These are phyloP conservation scores for Indicator indicator DNA, from an alignment of 2,113 vertebrate species.

Conservation along the genomic window DNA sequence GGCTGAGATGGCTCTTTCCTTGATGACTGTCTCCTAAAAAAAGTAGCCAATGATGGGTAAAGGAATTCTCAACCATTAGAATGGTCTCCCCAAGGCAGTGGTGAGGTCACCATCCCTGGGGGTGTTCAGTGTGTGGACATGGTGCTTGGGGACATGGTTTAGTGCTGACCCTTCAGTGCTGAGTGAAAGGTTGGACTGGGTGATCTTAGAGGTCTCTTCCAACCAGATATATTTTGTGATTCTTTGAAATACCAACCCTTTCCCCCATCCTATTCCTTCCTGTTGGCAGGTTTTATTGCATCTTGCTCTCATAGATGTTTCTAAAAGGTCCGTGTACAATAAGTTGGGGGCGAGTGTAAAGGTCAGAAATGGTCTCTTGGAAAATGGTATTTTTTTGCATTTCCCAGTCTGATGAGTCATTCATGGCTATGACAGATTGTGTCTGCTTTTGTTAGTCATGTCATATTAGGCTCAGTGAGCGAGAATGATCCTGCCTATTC, in stretches of 20 bases:
- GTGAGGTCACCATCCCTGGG: too few species aligned
- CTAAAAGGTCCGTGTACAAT: background rate
- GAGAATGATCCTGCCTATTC: conserved; percentile 53
- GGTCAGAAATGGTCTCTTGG: conserved; percentile 10
- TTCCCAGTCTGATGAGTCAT: conserved; percentile 63
- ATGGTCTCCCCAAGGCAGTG: too few species aligned
- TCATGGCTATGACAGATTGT: conserved; percentile 63
- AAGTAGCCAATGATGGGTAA: background rate
- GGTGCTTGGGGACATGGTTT: too few species aligned
- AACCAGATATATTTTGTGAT: too few species aligned
- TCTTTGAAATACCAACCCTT: background rate
- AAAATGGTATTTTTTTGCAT: conserved; percentile 17
- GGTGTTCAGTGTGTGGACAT: too few species aligned
- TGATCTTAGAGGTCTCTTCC: too few species aligned
- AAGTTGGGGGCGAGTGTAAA: conserved; percentile 26
- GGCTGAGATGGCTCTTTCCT: background rate
- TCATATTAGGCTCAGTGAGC: conserved; percentile 60
- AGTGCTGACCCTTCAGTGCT: too few species aligned
- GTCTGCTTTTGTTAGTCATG: conserved; percentile 71
- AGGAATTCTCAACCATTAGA: too few species aligned
- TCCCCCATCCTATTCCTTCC: background rate
- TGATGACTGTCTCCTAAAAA: background rate
- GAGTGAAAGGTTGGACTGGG: too few species aligned
- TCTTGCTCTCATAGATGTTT: background rate
- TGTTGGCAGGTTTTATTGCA: background rate